Evolutionary conservation across 2,113 vertebrate species (phyloP).

Genomic region (Serinus canaria): DNA sequence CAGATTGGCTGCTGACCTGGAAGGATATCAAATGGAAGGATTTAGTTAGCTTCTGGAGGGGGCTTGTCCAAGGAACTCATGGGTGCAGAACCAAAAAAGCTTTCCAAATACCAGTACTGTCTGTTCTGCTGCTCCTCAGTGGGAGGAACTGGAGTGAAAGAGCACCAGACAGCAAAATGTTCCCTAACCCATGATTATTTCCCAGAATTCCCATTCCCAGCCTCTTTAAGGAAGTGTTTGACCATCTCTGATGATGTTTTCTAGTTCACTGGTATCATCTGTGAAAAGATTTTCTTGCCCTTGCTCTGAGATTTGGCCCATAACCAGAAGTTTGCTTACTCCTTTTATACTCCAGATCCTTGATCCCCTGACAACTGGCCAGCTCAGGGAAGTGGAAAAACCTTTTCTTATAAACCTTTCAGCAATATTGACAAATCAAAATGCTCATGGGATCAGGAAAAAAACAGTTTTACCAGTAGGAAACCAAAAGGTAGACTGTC

Average conservation of each 20-base stretch:
- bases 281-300: not conserved
- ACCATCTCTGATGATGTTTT: not conserved
- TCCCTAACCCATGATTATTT: not conserved
- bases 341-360: not conserved
- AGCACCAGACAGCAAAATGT: not conserved
- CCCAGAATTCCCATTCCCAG: not conserved
- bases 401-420: not conserved
- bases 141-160: not conserved
- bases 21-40: slow-evolving; percentile 21
- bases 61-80: not conserved
- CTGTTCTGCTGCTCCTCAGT: not conserved
- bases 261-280: not conserved
- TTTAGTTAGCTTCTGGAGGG: not conserved
- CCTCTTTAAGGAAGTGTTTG: not conserved
- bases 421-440: not conserved
- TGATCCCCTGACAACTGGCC: not conserved
- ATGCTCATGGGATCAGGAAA: not conserved
- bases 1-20: not conserved
- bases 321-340: not conserved
- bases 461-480: not conserved
- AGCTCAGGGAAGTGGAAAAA: not conserved
- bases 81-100: not conserved
- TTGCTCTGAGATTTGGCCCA: not conserved
- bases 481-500: not conserved
- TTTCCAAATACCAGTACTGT: not conserved